phyloP scores from a whole-genome alignment of 2,888 invertebrate species.

The Artemia sinica region DNA sequence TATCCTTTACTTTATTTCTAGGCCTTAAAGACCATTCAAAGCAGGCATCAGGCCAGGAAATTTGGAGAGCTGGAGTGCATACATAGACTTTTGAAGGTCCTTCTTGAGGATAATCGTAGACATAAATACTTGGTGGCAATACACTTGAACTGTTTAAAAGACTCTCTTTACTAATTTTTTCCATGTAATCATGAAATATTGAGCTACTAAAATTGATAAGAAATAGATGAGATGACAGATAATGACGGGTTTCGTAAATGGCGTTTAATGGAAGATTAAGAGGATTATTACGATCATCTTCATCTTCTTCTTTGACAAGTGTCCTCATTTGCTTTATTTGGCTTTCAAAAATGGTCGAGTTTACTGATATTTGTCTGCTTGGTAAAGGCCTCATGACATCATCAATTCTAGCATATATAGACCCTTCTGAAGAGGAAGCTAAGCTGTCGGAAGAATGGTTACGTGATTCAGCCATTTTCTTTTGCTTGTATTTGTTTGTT shows the following conservation, averaged over 20 bases:
- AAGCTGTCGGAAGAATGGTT: background rate
- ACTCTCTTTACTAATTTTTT: conserved; percentile 39
- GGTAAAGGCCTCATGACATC: conserved; percentile 40
- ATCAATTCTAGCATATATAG: conserved; percentile 45
- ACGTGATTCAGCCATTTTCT: background rate
- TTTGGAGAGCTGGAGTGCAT: conserved; percentile 19
- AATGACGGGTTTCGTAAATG: conserved; percentile 37
- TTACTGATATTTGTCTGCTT: background rate
- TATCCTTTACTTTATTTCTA: conserved; percentile 40
- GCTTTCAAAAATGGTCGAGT: conserved; percentile 21
- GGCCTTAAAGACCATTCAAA: conserved; percentile 47
- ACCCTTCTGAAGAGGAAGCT: conserved; percentile 40
- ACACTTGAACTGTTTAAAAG: conserved; percentile 41
- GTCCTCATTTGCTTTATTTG: conserved; percentile 25
- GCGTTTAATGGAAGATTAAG: conserved; percentile 27
- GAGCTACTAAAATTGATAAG: conserved; percentile 49
- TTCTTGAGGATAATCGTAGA: conserved; percentile 1
- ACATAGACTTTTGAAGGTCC: conserved; percentile 13
- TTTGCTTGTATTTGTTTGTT: too few relatives aligned
- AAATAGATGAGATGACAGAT: conserved; percentile 47
- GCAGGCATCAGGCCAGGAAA: conserved; percentile 53
- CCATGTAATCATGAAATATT: conserved; percentile 35
- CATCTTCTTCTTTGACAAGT: conserved; percentile 22
- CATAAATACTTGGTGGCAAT: conserved; percentile 30
- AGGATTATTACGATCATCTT: conserved; percentile 21